Evolutionary conservation across 2,888 invertebrate species (phyloP), one percentile per base, ranked within the genome.

Genomic region (Furcula furcula): DNA sequence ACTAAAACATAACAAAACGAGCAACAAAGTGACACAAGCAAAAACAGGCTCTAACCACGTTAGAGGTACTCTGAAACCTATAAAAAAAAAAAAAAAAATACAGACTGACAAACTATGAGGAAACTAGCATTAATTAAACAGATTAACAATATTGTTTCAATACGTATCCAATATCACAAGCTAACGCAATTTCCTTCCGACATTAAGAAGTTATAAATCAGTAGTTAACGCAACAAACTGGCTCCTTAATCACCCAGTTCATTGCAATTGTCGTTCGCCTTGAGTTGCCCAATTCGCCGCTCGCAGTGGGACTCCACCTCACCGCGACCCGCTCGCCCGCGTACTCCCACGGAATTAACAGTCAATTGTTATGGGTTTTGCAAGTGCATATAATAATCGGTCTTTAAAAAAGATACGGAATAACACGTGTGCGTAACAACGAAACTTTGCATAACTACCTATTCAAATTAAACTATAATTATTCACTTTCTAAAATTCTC

Each of bases 331-430:
- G 9, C 15, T 26, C 22, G 27, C 33, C 36, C 25, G 25, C 39
- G 59, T 31, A 56, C 56, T 79, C 83, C 61, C 81, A 83, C 71
- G 73, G 73, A 72, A 71, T 69, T 62, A 72, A 67, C 59, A 57
- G 61, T 60, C 76, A 54, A 76, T 79, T 73, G 81, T 73, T 60
- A 59, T 58, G 51, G 59, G 66, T 77, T 73, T 74, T 69, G 70
- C 66, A 66, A 75, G 60, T 64, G 51, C 55, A 52, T 50, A 43
- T 53, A 58, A 59, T 56, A 55, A 56, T 23, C 25, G 20, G 36
- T 32, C 33, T 32, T 40, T 30, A 37, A 41, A 50, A 46, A 52
- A 47, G 40, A 45, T 34, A 52, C 46, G 43, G 31, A 56, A 55
- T 49, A 40, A 40, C 34, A 43, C 36, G 36, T 39, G 44, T 4